Conservation (phyloP, 2,797 vertebrate species). For the Gymnoscopelus braueri region DNA sequence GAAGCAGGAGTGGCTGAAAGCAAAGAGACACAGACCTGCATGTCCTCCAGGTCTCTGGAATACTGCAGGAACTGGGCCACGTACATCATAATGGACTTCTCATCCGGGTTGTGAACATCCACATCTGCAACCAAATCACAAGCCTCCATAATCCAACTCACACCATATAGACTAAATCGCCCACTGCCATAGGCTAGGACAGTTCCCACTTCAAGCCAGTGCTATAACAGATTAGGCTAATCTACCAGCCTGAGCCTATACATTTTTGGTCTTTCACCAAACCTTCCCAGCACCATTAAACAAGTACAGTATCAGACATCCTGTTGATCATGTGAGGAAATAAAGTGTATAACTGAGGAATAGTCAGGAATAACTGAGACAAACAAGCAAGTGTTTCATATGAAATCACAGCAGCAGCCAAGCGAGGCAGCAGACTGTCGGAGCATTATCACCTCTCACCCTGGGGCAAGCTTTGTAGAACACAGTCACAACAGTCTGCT, state of each 20-base stretch:
- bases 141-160: conserved; percentile 52
- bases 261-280: too few species aligned
- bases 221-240: too few species aligned
- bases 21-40: conserved; percentile 77
- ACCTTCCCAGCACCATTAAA: too few species aligned
- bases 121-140: conserved; percentile 85
- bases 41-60: conserved; percentile 83
- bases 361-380: conserved; percentile 17
- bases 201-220: too few species aligned
- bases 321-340: too few species aligned
- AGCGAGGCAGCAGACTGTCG: conserved; percentile 62
- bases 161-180: not conserved
- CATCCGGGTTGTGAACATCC: conserved; percentile 90
- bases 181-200: too few species aligned
- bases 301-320: too few species aligned
- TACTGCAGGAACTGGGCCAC: conserved; percentile 96
- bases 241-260: too few species aligned
- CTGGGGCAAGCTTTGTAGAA: conserved; percentile 33
- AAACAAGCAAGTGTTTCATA: conserved; percentile 52
- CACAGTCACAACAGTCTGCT: not conserved
- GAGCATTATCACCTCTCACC: conserved; percentile 40
- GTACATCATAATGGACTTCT: conserved; percentile 98
- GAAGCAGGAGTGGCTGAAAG: not conserved
- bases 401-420: conserved; percentile 4
- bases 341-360: not conserved